Base-by-base conservation (phyloP, 2,888 invertebrate species). In the Pristionchus japonicus region DNA sequence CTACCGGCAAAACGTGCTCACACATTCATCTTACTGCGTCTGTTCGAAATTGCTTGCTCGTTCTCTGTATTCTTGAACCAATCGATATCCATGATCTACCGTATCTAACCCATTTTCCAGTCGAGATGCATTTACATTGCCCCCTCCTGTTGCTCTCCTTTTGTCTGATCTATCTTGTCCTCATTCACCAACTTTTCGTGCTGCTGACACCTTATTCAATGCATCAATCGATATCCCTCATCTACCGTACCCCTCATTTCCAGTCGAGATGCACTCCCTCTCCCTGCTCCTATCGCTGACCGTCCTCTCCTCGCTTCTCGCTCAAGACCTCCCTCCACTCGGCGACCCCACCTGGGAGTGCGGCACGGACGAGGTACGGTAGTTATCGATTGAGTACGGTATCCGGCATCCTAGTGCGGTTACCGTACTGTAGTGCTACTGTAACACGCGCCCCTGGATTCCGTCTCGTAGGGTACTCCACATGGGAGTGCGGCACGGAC, bases 281-380 rank as follows among this genome's bases (percentile, higher is more conserved):
- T 52, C 34, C 31, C 34, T 52, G 43, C 64, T 85, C 3, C 85
- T 85, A 43, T 17, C 43, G 9, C 64, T 85, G 40, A 17, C 57
- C 23, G 52, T 34, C n/a, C 57, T 83, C 34, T 83, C 83, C 83
- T 15, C 64, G n/a, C n/a, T n/a, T 20, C 31, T 64, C 17, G 43
- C 64, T n/a, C 34, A 37, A 34, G 80, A 31, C 27, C 64, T 64
- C 20, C 64, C 61, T 6, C 15, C 15, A 23, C 64, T 85, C 40
- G 85, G 64, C n/a, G 85, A 85, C 43, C 85, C 85, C 13, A 85
- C 61, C n/a, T 85, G 85, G 85, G 85, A 85, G 64, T 85, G 85
- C 47, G 85, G 85, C 40, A 85, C 85, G 40, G 85, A 85, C n/a
- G 37, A 61, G 61, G 85, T 85, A 77, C 43, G 9, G 77, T 77